Evolutionary conservation across 2,888 invertebrate genomes (phyloP), one percentile per base, ranked within the genome.

Genomic region (Hemistola chrysoprasaria): DNA sequence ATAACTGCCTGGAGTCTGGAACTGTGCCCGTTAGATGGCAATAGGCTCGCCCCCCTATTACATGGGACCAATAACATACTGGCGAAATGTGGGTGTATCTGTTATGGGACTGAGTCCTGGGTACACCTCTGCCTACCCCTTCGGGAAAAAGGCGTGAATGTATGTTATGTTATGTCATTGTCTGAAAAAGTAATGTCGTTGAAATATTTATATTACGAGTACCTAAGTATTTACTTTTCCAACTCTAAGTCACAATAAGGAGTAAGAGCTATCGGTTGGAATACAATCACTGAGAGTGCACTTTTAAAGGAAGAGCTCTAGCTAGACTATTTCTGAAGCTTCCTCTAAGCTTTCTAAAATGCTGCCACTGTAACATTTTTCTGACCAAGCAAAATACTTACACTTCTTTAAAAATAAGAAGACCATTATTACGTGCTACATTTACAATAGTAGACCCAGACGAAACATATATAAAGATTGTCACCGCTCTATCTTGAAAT

Each of bases 271-370:
- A 48, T 59, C 57, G 62, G 65, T 64, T 65, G 60, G 61, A 66
- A 60, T 62, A 71, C 71, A 76, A 76, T 76, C 75, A 69, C 47
- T 26, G 62, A 66, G 63, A 77, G 76, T 74, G 76, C 75, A 70
- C 66, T 68, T 60, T 59, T 60, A n/a, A 52, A 61, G 62, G 56
- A 52, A 59, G 47, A 48, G 56, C 55, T 59, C 60, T 60, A 35
- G 60, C 60, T 60, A 35, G 53, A 60, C 58, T 69, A 68, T 70
- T 59, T 67, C 53, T 61, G 59, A 52, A 62, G 53, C 59, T 58
- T 42, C 44, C 47, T 50, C 51, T 39, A 50, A 59, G 60, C 49
- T 53, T 57, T 45, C 48, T 39, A 52, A 53, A 57, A 63, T 64
- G 53, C 53, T 56, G n/a, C n/a, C n/a, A n/a, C n/a, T n/a, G 50